Evolutionary conservation across 2,797 vertebrate genomes (phyloP), one percentile per base, ranked within the genome.

Genomic region (Sarcophilus harrisii): DNA sequence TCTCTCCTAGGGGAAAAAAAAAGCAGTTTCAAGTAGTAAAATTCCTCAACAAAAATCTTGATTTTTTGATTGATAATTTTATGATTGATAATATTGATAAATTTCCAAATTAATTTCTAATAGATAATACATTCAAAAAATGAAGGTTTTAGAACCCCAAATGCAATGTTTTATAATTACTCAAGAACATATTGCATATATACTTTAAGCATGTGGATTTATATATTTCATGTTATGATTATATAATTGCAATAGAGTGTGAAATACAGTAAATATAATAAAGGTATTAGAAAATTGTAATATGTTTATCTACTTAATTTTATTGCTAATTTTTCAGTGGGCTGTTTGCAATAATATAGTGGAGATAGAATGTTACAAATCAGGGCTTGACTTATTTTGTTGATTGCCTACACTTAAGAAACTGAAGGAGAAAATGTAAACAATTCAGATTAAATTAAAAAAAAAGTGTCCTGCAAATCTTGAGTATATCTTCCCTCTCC

Each of bases 1-100:
- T 99, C 98, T 45, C 98, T 99, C 97, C 99, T 99, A 97, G 28
- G 14, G 54, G 11, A 93, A 96, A 96, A 93, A 57, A 55, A 55
- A 55, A 55, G 58, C n/a, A 90, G 89, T 16, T n/a, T 91, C 30
- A 96, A 62, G 9, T 21, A 95, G 27, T 93, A 58, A 90, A 93
- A 94, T 38, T 93, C 12, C 49, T 0, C n/a, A 21, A 30, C 92
- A 57, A 95, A 91, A 5, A 32, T 13, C 18, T 66, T 45, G 73
- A 94, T 12, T 29, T 29, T 38, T 9, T n/a, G n/a, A n/a, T n/a
- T n/a, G n/a, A n/a, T n/a, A 81, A n/a, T 12, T 90, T 95, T 27
- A 57, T 55, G n/a, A n/a, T n/a, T n/a, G n/a, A 95, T 6, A 27
- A 57, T 10, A 73, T 0, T 93, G 30, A 94, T 87, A 90, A 96